phyloP scores from a whole-genome alignment of 2,113 vertebrate genomes.

The Charina bottae region DNA sequence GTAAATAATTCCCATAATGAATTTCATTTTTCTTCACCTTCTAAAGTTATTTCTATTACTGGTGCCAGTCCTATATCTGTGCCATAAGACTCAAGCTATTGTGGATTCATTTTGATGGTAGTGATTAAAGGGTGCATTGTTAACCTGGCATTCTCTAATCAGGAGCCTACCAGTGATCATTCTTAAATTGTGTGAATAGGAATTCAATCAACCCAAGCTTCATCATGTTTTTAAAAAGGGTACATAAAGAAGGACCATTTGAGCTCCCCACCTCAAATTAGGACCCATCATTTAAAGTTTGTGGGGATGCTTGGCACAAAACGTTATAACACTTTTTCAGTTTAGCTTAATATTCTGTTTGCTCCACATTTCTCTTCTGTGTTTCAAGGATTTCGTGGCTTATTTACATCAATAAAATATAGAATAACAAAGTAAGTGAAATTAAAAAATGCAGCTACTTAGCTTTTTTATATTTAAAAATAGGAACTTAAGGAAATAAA shows the following conservation, averaged over 20 bases:
- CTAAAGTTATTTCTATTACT: no score
- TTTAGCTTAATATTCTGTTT: background rate
- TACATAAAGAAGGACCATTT: background rate
- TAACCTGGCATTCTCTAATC: background rate
- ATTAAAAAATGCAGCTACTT: background rate
- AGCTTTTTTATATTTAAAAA: background rate
- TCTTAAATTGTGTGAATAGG: background rate
- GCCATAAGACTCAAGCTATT: background rate
- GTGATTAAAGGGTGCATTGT: background rate
- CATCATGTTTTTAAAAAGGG: background rate
- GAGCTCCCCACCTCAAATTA: background rate
- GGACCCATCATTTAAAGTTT: background rate
- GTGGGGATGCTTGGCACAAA: background rate
- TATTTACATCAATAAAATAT: background rate
- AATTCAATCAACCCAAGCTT: background rate
- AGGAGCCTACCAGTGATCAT: background rate
- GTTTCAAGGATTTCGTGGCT: background rate
- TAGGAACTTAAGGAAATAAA: background rate
- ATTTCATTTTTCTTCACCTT: no score
- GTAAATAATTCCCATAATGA: no score
- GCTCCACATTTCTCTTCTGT: background rate
- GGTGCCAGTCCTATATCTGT: no score
- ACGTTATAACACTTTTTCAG: background rate
- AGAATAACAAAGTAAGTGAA: conserved; percentile 23
- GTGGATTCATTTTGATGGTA: background rate